These are phyloP conservation scores for Halcyon leucocephala DNA, from an alignment of 2,797 vertebrate genomes.

Conservation along the genomic window DNA sequence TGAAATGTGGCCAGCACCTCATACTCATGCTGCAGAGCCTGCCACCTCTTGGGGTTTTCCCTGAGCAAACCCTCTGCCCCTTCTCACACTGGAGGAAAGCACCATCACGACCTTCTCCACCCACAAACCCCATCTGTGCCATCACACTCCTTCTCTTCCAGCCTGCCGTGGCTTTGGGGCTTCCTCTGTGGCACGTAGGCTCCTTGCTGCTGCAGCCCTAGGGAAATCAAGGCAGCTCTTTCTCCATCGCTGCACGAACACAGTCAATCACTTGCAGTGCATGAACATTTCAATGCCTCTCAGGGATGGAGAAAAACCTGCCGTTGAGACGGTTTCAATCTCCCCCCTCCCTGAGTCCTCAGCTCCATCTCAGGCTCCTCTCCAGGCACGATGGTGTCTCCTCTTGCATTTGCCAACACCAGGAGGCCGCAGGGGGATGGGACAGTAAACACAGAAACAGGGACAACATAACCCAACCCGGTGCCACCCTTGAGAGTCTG, in stretches of 20 bases:
- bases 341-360: background rate
- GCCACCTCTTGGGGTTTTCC: rapidly evolving
- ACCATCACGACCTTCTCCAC: background rate
- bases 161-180: rapidly evolving
- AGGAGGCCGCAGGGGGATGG: rapidly evolving
- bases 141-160: background rate
- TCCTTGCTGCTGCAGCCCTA: rapidly evolving
- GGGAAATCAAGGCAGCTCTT: background rate
- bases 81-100: background rate
- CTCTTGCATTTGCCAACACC: background rate
- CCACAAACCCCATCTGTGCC: background rate
- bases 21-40: background rate
- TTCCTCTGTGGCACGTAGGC: rapidly evolving
- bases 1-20: background rate
- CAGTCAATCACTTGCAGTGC: background rate
- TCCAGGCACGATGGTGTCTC: rapidly evolving
- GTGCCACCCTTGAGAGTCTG: background rate
- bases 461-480: background rate
- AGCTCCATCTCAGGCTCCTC: background rate
- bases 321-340: background rate
- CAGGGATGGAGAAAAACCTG: background rate
- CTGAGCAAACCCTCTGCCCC: background rate
- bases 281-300: background rate
- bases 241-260: rapidly evolving
- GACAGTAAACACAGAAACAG: background rate